Conservation (phyloP, 2,797 vertebrate genomes). For the Urocyon cinereoargenteus region DNA sequence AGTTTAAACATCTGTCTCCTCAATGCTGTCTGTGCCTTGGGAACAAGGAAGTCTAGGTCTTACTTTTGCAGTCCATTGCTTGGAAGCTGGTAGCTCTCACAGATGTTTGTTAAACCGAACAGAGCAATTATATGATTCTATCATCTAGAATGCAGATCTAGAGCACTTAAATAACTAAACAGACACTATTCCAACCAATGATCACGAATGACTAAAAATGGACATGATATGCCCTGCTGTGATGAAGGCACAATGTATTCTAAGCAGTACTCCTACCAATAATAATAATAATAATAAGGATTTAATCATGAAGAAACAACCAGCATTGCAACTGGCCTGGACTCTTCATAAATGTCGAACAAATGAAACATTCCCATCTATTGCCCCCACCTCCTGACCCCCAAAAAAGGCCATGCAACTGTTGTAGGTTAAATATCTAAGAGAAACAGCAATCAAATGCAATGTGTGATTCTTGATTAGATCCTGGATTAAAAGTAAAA, state of each 20-base stretch:
- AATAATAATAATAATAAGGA: neutral
- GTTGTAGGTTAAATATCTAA: constrained; percentile 9
- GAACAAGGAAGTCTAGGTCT: neutral
- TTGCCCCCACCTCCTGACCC: accelerated
- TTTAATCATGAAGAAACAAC: constrained; percentile 15
- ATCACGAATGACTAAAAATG: neutral
- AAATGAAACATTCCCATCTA: neutral
- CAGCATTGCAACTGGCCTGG: neutral
- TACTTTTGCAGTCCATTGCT: neutral
- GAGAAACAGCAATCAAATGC: constrained; percentile 14
- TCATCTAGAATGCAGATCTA: neutral
- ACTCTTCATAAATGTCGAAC: constrained; percentile 33
- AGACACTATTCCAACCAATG: neutral
- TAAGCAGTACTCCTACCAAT: neutral
- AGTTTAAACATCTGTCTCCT: neutral
- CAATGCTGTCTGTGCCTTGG: neutral
- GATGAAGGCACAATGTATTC: neutral
- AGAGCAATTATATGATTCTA: neutral
- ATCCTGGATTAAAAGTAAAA: constrained; percentile 17
- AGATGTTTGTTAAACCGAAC: constrained; percentile 21
- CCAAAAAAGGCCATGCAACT: neutral
- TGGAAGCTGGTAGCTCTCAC: neutral
- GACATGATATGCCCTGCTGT: neutral
- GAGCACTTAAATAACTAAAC: constrained; percentile 12
- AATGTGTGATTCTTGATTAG: neutral